Percentiles rank a stretch among this genome's conserved stretches.
phyloP scores from a whole-genome alignment of 1,140 invertebrate genomes.

The Papilio aristodemus region DNA sequence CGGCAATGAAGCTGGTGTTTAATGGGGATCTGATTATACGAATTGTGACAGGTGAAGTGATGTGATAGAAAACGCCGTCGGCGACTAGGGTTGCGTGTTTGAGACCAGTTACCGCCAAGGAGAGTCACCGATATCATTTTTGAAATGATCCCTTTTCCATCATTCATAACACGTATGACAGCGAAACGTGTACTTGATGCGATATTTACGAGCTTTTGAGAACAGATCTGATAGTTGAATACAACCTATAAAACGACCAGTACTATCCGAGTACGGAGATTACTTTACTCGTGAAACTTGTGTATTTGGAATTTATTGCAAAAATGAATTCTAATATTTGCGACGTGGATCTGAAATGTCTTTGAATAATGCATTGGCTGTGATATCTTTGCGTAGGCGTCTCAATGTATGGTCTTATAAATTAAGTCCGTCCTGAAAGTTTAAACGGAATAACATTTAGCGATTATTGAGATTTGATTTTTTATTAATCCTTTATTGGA shows the following conservation, averaged over 20 bases:
- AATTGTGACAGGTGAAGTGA: conserved; percentile 60
- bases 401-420: conserved; percentile 46
- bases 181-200: conserved; percentile 38
- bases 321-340: conserved; percentile 62
- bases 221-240: conserved; percentile 24
- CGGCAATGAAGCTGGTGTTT: conserved; percentile 39
- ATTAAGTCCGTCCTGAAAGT: conserved; percentile 40
- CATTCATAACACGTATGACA: conserved; percentile 46
- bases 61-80: conserved; percentile 63
- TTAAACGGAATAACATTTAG: conserved; percentile 14
- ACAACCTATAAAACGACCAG: conserved; percentile 25
- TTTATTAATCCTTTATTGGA: no score
- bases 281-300: conserved; percentile 36
- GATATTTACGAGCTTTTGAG: conserved; percentile 23
- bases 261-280: conserved; percentile 27
- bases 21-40: conserved; percentile 35
- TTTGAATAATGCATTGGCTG: conserved; percentile 65
- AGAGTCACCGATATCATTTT: conserved; percentile 62
- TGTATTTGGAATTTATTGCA: conserved; percentile 52
- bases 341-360: conserved; percentile 52
- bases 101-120: conserved; percentile 67
- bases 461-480: no score
- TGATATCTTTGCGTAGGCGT: conserved; percentile 60
- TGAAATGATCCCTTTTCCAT: conserved; percentile 69
- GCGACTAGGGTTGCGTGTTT: conserved; percentile 67